Percentiles rank a stretch among this genome's conserved stretches.
phyloP scores from a whole-genome alignment of 2,797 vertebrate genomes.

The Strix occidentalis region DNA sequence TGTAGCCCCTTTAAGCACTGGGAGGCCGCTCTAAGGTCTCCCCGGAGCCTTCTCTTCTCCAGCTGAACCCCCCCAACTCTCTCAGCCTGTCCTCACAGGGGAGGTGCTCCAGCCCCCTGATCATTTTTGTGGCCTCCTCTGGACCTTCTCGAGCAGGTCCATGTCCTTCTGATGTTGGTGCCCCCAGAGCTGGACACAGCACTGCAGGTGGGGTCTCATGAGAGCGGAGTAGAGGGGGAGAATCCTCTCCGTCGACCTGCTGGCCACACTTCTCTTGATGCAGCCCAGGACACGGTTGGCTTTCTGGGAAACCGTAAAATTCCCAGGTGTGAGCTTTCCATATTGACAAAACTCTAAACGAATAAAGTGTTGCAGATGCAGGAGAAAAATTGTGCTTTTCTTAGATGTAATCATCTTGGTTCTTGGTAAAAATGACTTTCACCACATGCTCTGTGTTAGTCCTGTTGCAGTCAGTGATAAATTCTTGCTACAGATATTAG shows the following conservation, averaged over 20 bases:
- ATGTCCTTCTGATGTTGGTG: no score
- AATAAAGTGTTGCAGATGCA: neutral
- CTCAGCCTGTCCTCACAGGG: no score
- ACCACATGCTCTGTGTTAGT: neutral
- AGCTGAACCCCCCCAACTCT: neutral
- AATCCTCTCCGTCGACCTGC: neutral
- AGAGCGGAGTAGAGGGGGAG: neutral
- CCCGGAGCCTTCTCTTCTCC: neutral
- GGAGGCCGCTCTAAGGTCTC: neutral
- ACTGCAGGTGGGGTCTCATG: neutral
- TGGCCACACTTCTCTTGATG: neutral
- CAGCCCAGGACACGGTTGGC: neutral
- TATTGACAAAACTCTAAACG: neutral
- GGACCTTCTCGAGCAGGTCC: no score
- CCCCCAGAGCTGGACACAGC: no score
- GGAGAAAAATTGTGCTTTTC: neutral
- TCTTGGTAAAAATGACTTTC: neutral
- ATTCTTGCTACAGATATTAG: neutral
- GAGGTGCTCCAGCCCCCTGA: no score
- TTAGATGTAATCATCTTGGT: neutral
- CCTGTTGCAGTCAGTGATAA: neutral
- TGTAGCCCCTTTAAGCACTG: no score
- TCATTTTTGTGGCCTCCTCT: no score
- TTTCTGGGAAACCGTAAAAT: neutral
- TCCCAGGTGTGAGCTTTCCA: neutral